Base-by-base conservation (phyloP, 2,888 invertebrate species). In the Drosophila flavopinicola region DNA sequence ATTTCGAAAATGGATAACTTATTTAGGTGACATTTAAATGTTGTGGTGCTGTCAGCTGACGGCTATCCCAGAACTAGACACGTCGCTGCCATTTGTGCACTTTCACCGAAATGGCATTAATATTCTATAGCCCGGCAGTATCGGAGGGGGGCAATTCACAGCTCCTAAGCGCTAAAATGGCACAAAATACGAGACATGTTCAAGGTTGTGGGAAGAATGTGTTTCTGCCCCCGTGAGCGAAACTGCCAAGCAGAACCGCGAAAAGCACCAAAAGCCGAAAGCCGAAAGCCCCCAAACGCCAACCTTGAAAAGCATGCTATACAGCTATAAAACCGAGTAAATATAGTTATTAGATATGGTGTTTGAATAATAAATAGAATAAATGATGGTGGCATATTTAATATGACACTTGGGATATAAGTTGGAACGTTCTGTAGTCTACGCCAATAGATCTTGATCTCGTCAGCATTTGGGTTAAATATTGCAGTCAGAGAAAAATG, bases 61-160 rank as follows among this genome's bases (percentile, higher is more conserved):
- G 25, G 1, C 15, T 33, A 17, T 72, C 72, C 38, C 72, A 75
- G n/a, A n/a, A n/a, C n/a, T n/a, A n/a, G 38, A 51, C 30, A 20
- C 30, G 24, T 47, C 25, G 13, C 23, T 30, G 42, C 13, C 75
- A 64, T 68, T 53, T 79, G 80, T 64, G 60, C 49, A 71, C 63
- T 84, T 86, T 85, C 85, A 60, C 75, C 65, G 11, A 53, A 66
- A 49, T 25, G 52, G 48, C 65, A 85, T 78, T 66, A 80, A 80
- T 79, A 80, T 84, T 86, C 66, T 66, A 74, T 41, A 33, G 27
- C 37, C 30, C 6, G 38, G 17, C 20, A 25, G 13, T 32, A 7
- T 24, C 13, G 10, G 41, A 23, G 4, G 7, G 30, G 6, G n/a
- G 11, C 6, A 42, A 48, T 52, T 42, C 17, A 30, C 33, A 41